Conservation (phyloP, 2,113 vertebrate species). For the Furnarius figulus region DNA sequence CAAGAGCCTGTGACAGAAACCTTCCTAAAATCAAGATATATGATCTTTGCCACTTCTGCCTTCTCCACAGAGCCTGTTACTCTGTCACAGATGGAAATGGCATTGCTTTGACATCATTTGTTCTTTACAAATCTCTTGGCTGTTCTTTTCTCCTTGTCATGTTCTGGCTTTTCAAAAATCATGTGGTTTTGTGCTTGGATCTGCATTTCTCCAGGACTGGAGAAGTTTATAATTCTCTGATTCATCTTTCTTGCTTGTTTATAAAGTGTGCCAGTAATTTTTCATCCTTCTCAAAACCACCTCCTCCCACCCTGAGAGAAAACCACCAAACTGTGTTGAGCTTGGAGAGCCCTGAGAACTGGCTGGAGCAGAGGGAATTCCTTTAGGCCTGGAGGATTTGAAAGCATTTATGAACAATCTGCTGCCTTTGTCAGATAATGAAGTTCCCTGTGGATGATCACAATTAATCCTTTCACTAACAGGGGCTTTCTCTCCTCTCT, state of each 20-base stretch:
- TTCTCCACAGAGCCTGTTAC: not conserved
- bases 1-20: not conserved
- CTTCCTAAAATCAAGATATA: not conserved
- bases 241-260: not conserved
- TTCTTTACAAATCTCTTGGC: not conserved
- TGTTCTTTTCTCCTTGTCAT: not conserved
- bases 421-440: not conserved
- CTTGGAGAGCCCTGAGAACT: not conserved
- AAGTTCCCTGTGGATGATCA: not conserved
- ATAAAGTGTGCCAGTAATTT: not conserved
- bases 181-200: not conserved
- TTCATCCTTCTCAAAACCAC: not conserved
- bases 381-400: not conserved
- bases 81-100: not conserved
- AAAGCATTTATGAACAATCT: not conserved
- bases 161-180: not conserved
- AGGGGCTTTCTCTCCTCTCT: not conserved
- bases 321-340: not conserved
- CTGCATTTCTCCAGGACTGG: not conserved
- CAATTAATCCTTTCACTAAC: not conserved
- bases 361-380: not conserved
- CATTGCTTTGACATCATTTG: not conserved
- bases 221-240: not conserved
- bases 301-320: not conserved
- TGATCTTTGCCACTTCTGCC: not conserved